Conservation (phyloP, 2,797 vertebrate genomes). For the Streptopelia turtur region DNA sequence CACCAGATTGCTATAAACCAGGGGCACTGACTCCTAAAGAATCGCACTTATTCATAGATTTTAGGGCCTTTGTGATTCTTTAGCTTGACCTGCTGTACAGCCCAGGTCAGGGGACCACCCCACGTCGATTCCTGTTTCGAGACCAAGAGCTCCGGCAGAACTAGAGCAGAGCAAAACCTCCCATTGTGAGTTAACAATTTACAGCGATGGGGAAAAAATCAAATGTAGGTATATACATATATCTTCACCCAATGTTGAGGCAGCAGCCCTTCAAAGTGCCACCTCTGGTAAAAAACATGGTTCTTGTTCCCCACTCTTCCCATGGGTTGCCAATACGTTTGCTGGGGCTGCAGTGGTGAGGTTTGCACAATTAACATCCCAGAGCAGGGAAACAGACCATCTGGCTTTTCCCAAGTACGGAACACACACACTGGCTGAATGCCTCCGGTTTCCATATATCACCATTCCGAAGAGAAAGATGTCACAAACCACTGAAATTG, state of each 20-base stretch:
- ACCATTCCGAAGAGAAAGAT: not conserved
- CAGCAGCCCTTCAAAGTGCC: not conserved
- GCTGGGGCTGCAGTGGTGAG: not conserved
- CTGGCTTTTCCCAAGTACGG: not conserved
- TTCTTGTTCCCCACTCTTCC: not conserved
- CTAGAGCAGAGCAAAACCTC: not conserved
- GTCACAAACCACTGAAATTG: not conserved
- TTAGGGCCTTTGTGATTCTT: slow-evolving; percentile 56
- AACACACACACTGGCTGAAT: not conserved
- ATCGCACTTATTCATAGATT: slow-evolving; percentile 55
- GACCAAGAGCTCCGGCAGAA: not conserved
- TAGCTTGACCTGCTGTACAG: slow-evolving; percentile 34
- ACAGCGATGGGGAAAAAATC: not conserved
- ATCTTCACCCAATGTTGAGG: not conserved
- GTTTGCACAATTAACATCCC: not conserved
- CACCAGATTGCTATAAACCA: slow-evolving; percentile 45
- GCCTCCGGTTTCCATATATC: not conserved
- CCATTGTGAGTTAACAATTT: not conserved
- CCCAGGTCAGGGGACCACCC: slow-evolving; percentile 52
- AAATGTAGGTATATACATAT: too few relatives aligned
- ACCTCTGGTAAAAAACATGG: not conserved
- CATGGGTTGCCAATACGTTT: not conserved
- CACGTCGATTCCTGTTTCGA: not conserved
- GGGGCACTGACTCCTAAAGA: slow-evolving; percentile 56
- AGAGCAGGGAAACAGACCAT: not conserved